Conservation (phyloP, 2,113 vertebrate species). For the Ia io region DNA sequence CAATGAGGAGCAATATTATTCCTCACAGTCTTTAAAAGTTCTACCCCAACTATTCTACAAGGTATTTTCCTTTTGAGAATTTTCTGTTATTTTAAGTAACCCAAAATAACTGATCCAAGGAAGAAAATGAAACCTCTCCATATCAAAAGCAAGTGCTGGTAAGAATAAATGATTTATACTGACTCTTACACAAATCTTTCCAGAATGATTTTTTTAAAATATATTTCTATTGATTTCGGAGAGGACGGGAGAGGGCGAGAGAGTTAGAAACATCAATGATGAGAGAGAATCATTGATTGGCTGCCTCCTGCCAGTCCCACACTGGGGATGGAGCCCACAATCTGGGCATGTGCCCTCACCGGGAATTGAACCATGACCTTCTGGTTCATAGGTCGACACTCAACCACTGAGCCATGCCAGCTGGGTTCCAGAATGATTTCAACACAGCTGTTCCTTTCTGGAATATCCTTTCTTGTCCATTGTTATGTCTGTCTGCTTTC, state of each 20-base stretch:
- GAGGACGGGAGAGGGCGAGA: too few relatives aligned
- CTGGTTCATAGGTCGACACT: too few relatives aligned
- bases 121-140: constrained; percentile 8
- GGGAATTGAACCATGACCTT: too few relatives aligned
- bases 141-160: neutral
- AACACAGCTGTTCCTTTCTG: neutral
- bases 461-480: neutral
- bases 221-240: too few relatives aligned
- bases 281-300: too few relatives aligned
- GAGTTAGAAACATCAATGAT: too few relatives aligned
- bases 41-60: neutral
- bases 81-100: constrained; percentile 11
- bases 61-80: neutral
- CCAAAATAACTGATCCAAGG: neutral
- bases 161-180: neutral
- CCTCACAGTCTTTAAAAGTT: neutral
- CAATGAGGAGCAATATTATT: neutral
- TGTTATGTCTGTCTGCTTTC: neutral
- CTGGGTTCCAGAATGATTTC: neutral
- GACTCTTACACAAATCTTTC: neutral
- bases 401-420: too few relatives aligned
- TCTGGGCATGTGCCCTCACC: too few relatives aligned
- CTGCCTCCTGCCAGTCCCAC: too few relatives aligned
- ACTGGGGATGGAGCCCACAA: too few relatives aligned
- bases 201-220: neutral